Evolutionary conservation across 2,113 vertebrate genomes (phyloP).

Genomic region (Sarotherodon lohbergeri): DNA sequence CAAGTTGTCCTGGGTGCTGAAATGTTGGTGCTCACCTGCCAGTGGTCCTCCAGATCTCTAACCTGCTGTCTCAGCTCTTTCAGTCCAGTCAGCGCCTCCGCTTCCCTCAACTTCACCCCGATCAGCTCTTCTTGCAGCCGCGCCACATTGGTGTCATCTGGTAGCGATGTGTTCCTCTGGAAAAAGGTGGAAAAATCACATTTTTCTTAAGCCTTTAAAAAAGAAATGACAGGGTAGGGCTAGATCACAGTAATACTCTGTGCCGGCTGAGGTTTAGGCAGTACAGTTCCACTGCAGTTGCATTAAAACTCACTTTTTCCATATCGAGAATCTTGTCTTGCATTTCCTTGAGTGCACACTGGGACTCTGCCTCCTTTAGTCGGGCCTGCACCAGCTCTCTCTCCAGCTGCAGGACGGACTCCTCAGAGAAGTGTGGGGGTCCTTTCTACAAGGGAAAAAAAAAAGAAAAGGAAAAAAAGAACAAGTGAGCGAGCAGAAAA

Average conservation of each 20-base stretch:
- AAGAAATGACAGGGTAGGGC: fast-evolving
- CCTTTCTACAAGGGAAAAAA: conserved; percentile 75
- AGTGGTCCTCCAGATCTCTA: conserved; percentile 91
- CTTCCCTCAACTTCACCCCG: conserved; percentile 90
- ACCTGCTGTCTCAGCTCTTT: conserved; percentile 94
- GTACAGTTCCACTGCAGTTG: neutral
- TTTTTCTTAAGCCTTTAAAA: neutral
- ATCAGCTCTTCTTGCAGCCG: conserved; percentile 95
- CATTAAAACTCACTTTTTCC: conserved; percentile 79
- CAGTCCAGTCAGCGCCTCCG: conserved; percentile 86
- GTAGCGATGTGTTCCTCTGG: conserved; percentile 89
- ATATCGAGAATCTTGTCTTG: conserved; percentile 97
- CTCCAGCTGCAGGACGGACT: conserved; percentile 92
- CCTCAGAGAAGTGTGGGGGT: conserved; percentile 86
- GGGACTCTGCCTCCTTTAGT: conserved; percentile 93
- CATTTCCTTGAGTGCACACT: conserved; percentile 97
- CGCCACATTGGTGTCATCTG: conserved; percentile 95
- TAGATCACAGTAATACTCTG: neutral
- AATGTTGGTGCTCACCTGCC: conserved; percentile 80
- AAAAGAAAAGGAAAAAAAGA: neutral
- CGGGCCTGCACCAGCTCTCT: conserved; percentile 92
- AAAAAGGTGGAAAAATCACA: neutral
- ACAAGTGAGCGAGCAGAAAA: neutral
- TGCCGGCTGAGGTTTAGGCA: neutral
- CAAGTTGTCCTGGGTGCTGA: neutral